phyloP scores from a whole-genome alignment of 2,888 invertebrate genomes.

The Chironomus riparius region DNA sequence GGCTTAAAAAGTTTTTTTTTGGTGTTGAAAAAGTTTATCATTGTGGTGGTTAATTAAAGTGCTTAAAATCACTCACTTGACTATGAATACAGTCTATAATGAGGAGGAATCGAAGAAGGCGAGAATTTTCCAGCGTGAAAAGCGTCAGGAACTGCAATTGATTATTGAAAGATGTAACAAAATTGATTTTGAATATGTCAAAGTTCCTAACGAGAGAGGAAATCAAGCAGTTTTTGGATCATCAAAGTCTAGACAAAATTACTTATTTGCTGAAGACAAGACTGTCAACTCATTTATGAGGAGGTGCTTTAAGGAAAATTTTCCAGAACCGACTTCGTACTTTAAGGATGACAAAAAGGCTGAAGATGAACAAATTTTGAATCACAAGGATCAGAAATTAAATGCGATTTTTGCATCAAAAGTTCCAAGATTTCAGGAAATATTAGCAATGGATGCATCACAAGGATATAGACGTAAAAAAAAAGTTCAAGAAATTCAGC shows the following conservation, averaged over 20 bases:
- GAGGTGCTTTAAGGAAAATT: slow-evolving; percentile 14
- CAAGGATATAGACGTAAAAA: background rate
- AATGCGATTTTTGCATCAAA: slow-evolving; percentile 3
- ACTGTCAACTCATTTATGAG: slow-evolving; percentile 18
- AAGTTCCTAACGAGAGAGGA: background rate
- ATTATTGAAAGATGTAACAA: slow-evolving; percentile 11
- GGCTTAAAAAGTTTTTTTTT: too few species aligned
- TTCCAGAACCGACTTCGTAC: background rate
- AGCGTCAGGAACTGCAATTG: slow-evolving; percentile 13
- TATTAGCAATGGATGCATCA: background rate
- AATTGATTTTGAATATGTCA: slow-evolving; percentile 16
- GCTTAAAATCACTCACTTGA: too few species aligned
- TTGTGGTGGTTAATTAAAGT: too few species aligned
- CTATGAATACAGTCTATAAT: background rate
- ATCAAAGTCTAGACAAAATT: background rate
- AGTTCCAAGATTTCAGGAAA: slow-evolving; percentile 18
- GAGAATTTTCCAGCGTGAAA: slow-evolving; percentile 12
- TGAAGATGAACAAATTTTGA: background rate
- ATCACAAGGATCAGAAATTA: background rate
- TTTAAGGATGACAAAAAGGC: background rate
- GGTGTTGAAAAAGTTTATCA: too few species aligned
- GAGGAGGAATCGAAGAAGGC: slow-evolving; percentile 18
- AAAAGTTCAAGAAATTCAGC: background rate
- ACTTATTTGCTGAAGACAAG: background rate
- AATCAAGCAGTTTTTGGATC: slow-evolving; percentile 5